Percentiles rank a stretch among this genome's conserved stretches.
Evolutionary conservation across 1,140 invertebrate species (phyloP).

Genomic region (Caenorhabditis brenneri): DNA sequence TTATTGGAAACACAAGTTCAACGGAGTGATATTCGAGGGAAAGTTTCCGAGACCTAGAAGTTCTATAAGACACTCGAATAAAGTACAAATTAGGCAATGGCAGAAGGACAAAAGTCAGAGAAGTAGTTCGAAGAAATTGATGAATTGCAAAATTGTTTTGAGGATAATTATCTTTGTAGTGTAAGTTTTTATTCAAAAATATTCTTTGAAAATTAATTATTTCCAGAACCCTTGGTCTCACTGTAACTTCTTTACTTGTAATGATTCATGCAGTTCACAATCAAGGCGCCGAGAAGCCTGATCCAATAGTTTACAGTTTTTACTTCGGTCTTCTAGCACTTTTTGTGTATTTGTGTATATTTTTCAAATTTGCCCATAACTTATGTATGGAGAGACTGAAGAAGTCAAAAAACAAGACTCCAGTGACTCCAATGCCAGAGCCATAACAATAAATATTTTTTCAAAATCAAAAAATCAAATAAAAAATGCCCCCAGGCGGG

Average conservation of each 20-base stretch:
- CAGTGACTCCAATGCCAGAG: neutral
- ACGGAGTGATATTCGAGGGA: neutral
- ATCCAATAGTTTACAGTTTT: neutral
- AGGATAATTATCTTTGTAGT: neutral
- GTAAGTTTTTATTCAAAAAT: neutral
- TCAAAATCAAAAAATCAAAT: neutral
- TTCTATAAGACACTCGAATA: neutral
- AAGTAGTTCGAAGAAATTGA: neutral
- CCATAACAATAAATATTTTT: neutral
- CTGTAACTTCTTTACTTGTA: neutral
- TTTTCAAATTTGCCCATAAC: neutral
- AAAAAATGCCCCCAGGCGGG: slow-evolving; percentile 3
- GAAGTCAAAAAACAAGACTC: neutral
- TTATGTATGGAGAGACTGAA: neutral
- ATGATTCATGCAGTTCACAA: neutral
- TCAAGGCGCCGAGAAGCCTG: neutral
- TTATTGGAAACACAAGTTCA: slow-evolving; percentile 22
- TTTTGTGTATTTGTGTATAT: slow-evolving; percentile 11
- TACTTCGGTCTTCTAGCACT: neutral
- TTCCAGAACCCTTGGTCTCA: neutral
- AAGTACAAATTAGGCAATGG: neutral
- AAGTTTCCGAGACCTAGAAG: slow-evolving; percentile 17
- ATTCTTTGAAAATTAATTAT: neutral
- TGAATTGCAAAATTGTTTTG: neutral
- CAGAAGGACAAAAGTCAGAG: neutral